These are phyloP conservation scores for Ceuthmochares aereus DNA, from an alignment of 2,113 vertebrate species.

Conservation along the genomic window DNA sequence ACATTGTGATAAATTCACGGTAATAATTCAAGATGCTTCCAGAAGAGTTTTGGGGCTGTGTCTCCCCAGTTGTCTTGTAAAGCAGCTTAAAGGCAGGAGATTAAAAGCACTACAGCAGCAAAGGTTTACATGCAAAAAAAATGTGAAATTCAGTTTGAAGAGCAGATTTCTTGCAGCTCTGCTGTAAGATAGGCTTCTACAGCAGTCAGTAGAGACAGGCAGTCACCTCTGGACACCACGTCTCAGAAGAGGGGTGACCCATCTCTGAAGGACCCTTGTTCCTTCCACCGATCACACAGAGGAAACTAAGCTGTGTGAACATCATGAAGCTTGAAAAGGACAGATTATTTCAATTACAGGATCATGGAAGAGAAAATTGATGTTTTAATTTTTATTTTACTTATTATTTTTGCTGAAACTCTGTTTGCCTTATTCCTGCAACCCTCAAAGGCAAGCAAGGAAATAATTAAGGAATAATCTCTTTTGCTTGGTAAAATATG, in stretches of 20 bases:
- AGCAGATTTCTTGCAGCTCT: neutral
- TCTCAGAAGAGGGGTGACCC: neutral
- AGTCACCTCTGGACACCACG: neutral
- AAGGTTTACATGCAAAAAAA: neutral
- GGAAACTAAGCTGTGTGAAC: neutral
- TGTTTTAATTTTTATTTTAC: slow-evolving; percentile 23
- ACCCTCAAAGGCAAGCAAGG: neutral
- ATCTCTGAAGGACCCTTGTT: neutral
- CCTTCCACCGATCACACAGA: neutral
- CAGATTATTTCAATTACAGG: neutral
- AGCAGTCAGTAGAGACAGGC: neutral
- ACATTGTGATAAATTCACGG: slow-evolving; percentile 2
- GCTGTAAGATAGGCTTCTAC: neutral
- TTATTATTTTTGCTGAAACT: neutral
- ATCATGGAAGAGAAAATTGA: neutral
- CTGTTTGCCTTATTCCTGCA: neutral
- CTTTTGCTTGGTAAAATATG: slow-evolving; percentile 22
- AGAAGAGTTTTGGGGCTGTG: neutral
- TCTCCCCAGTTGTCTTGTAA: neutral
- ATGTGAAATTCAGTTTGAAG: neutral
- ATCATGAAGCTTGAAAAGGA: neutral
- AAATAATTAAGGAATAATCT: slow-evolving; percentile 48
- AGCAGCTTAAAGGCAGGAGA: neutral
- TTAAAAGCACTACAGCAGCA: neutral
- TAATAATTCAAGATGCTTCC: slow-evolving; percentile 20